phyloP scores from a whole-genome alignment of 2,113 vertebrate species.

The Centropus bengalensis region DNA sequence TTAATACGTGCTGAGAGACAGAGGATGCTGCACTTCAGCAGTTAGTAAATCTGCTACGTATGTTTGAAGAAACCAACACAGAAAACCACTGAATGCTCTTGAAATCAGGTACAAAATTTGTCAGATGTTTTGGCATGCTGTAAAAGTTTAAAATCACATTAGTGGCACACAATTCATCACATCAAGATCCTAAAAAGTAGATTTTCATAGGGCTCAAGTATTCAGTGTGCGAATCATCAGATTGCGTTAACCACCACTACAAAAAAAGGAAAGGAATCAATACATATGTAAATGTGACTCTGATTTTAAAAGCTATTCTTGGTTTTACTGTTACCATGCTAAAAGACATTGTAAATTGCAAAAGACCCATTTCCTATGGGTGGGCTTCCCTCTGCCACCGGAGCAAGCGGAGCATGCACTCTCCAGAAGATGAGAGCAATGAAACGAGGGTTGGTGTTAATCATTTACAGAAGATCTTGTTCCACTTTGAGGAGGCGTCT shows the following conservation, averaged over 20 bases:
- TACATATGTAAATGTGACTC: conserved; percentile 57
- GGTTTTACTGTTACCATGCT: conserved; percentile 54
- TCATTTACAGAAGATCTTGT: conserved; percentile 20
- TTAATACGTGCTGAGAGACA: not conserved
- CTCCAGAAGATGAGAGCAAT: not conserved
- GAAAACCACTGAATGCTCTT: conserved; percentile 8
- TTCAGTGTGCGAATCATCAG: conserved; percentile 28
- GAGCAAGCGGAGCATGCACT: not conserved
- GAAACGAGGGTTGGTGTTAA: conserved; percentile 9
- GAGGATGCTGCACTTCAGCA: not conserved
- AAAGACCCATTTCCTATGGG: not conserved
- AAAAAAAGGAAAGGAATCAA: conserved; percentile 68
- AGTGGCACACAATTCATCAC: not conserved
- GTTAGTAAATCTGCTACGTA: not conserved
- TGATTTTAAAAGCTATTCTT: conserved; percentile 48
- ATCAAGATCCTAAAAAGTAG: not conserved
- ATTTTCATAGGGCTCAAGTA: not conserved
- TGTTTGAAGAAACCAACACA: not conserved
- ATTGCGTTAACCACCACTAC: conserved; percentile 57
- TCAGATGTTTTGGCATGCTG: conserved; percentile 25
- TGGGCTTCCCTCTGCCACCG: not conserved
- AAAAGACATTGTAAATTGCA: conserved; percentile 43
- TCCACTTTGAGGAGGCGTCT: not conserved
- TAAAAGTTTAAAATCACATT: conserved; percentile 25
- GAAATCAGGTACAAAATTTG: conserved; percentile 49